Evolutionary conservation across 2,888 invertebrate genomes (phyloP).

Genomic region (Clanis bilineata): DNA sequence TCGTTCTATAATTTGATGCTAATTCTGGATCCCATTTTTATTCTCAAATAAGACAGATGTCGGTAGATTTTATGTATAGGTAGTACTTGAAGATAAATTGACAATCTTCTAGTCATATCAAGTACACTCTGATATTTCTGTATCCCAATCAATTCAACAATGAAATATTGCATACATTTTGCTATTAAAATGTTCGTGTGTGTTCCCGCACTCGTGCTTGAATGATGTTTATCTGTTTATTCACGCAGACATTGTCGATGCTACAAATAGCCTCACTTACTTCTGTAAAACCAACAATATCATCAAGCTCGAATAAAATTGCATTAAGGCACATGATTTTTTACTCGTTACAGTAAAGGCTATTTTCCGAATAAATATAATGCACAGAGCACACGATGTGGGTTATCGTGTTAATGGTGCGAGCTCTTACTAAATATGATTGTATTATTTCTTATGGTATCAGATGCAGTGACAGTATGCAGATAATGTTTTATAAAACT

Average conservation of each 20-base stretch:
- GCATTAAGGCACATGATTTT: constrained; percentile 36
- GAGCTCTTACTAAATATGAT: constrained; percentile 48
- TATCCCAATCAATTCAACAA: neutral
- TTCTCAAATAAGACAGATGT: no score
- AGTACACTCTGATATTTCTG: neutral
- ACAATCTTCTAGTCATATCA: no score
- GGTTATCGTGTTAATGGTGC: constrained; percentile 71
- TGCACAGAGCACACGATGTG: constrained; percentile 55
- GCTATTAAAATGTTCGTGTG: neutral
- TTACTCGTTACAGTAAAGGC: constrained; percentile 42
- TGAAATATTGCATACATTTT: neutral
- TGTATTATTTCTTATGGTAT: neutral
- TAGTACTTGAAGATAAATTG: no score
- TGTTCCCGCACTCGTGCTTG: neutral
- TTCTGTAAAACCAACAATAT: constrained; percentile 5
- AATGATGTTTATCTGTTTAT: constrained; percentile 10
- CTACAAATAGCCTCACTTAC: constrained; percentile 5
- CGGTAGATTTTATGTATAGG: no score
- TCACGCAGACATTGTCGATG: neutral
- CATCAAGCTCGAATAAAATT: constrained; percentile 16
- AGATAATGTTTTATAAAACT: neutral
- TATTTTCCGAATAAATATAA: constrained; percentile 57
- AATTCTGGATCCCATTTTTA: no score
- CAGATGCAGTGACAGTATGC: constrained; percentile 18
- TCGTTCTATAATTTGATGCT: no score